phyloP scores from a whole-genome alignment of 2,797 vertebrate species.

The Oceanodroma leucorhoa region DNA sequence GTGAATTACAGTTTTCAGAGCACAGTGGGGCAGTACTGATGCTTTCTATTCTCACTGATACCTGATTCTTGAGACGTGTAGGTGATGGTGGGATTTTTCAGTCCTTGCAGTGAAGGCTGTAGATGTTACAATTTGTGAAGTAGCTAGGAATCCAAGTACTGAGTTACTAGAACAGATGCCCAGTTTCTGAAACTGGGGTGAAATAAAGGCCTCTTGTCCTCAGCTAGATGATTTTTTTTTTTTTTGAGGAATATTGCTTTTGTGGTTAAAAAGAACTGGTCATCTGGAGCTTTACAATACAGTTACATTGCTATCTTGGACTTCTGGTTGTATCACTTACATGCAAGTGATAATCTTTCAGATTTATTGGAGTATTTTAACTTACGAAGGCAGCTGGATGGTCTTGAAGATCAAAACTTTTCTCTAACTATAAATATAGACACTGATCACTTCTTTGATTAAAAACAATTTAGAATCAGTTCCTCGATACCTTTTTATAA shows the following conservation, averaged over 20 bases:
- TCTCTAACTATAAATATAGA: background rate
- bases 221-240: too few relatives aligned
- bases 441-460: background rate
- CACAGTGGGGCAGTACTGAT: background rate
- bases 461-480: background rate
- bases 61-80: background rate
- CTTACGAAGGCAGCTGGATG: background rate
- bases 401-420: background rate
- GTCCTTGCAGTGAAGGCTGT: background rate
- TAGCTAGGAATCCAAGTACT: background rate
- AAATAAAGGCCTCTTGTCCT: background rate
- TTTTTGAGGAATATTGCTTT: background rate
- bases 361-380: background rate
- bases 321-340: background rate
- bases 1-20: background rate
- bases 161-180: background rate
- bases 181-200: background rate
- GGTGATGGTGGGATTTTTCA: background rate
- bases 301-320: accelerated
- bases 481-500: background rate
- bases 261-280: background rate
- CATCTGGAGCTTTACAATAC: background rate
- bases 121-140: background rate
- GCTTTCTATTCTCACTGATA: background rate
- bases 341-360: background rate